Evolutionary conservation across 2,797 vertebrate species (phyloP).

Genomic region (Bradypodion ventrale): DNA sequence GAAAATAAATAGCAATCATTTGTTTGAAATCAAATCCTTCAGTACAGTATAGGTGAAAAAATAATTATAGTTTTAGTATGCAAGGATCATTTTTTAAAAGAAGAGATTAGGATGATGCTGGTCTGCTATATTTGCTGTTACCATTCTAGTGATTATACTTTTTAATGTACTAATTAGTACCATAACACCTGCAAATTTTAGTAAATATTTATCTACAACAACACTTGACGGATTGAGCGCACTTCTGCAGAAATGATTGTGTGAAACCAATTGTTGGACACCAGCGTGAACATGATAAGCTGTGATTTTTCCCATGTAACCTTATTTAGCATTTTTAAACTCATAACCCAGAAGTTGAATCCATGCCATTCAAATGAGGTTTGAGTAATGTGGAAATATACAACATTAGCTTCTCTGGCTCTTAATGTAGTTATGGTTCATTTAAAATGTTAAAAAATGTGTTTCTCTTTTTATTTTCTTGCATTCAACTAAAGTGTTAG

Average conservation of each 20-base stretch:
- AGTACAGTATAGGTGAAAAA: background rate
- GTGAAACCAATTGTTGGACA: background rate
- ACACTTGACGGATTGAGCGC: background rate
- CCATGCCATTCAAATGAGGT: background rate
- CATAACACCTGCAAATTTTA: background rate
- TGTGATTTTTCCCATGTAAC: background rate
- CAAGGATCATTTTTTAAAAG: background rate
- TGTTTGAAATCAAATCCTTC: background rate
- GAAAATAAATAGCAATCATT: conserved; percentile 7
- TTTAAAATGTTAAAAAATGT: background rate
- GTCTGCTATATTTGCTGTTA: background rate
- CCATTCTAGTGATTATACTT: background rate
- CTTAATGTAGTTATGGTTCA: background rate
- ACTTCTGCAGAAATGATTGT: background rate
- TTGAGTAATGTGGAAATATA: background rate
- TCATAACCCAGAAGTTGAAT: too few species aligned
- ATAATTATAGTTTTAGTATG: background rate
- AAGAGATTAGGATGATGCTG: background rate
- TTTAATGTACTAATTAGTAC: background rate
- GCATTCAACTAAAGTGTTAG: background rate
- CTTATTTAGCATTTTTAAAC: background rate
- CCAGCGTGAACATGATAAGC: background rate
- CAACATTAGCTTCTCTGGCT: background rate
- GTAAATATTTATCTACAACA: background rate
- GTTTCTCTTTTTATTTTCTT: background rate